These are phyloP conservation scores for Macheiramphus alcinus DNA, from an alignment of 2,113 vertebrate genomes.

Conservation along the genomic window DNA sequence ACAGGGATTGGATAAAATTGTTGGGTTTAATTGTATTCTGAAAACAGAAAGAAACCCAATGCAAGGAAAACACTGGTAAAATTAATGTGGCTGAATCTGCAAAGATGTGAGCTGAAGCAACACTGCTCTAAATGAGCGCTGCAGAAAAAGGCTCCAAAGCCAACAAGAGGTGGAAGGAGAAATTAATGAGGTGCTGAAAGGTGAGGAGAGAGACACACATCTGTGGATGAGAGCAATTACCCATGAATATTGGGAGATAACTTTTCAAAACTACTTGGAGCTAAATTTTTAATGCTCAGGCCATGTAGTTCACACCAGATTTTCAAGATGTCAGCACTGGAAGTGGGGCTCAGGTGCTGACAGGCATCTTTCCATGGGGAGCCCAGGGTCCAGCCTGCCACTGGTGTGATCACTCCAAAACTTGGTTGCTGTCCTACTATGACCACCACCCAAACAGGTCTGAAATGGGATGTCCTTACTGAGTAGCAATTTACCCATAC, in stretches of 20 bases:
- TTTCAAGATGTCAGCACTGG: not conserved
- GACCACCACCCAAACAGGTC: not conserved
- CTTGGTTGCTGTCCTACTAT: not conserved
- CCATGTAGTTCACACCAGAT: not conserved
- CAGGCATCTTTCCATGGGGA: not conserved
- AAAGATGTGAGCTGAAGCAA: not conserved
- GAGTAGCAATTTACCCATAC: not conserved
- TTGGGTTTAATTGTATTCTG: not conserved
- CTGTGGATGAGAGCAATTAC: not conserved
- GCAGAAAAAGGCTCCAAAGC: not conserved
- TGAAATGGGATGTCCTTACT: not conserved
- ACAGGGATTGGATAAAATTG: not conserved
- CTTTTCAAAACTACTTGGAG: not conserved
- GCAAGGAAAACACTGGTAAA: not conserved
- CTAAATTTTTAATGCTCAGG: not conserved
- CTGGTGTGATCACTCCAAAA: rapidly evolving
- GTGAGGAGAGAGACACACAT: not conserved
- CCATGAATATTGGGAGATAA: not conserved
- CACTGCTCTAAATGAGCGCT: rapidly evolving
- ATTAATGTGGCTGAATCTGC: not conserved
- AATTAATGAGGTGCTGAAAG: not conserved
- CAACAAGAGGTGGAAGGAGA: not conserved
- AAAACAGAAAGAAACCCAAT: not conserved
- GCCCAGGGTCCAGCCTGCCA: not conserved
- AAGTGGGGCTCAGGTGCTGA: not conserved